These are phyloP conservation scores for Perccottus glenii DNA, from an alignment of 2,113 vertebrate species.

Conservation along the genomic window DNA sequence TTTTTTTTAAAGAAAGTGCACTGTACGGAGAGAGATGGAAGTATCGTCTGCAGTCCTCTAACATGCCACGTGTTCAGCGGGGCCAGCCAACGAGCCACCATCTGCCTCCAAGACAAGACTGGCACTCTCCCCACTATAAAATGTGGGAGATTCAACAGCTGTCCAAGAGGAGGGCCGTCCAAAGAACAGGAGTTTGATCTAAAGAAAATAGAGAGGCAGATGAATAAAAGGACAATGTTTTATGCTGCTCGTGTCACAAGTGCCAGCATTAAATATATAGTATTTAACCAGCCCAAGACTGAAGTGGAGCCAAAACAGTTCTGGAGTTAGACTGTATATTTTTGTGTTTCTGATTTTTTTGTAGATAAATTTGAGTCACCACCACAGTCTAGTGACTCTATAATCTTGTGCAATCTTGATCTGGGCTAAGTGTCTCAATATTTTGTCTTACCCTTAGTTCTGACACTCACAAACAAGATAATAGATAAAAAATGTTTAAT, in stretches of 20 bases:
- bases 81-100: conserved; percentile 61
- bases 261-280: conserved; percentile 42
- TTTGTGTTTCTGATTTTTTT: too few relatives aligned
- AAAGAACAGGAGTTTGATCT: conserved; percentile 46
- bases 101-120: conserved; percentile 69
- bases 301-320: too few relatives aligned
- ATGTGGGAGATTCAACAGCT: conserved; percentile 69
- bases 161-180: conserved; percentile 54
- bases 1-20: conserved; percentile 11
- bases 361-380: not conserved
- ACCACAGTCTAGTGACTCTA: not conserved
- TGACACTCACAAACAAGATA: not conserved
- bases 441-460: not conserved
- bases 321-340: too few relatives aligned
- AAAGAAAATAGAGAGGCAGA: conserved; percentile 9
- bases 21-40: conserved; percentile 22
- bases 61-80: conserved; percentile 66
- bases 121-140: conserved; percentile 63
- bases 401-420: not conserved
- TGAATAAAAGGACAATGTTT: conserved; percentile 39
- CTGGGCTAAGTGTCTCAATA: not conserved
- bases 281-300: too few relatives aligned
- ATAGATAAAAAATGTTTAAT: not conserved
- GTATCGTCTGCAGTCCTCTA: conserved; percentile 45
- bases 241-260: conserved; percentile 64